Base-by-base conservation (phyloP, 2,113 vertebrate species). In the Manacus vitellinus region DNA sequence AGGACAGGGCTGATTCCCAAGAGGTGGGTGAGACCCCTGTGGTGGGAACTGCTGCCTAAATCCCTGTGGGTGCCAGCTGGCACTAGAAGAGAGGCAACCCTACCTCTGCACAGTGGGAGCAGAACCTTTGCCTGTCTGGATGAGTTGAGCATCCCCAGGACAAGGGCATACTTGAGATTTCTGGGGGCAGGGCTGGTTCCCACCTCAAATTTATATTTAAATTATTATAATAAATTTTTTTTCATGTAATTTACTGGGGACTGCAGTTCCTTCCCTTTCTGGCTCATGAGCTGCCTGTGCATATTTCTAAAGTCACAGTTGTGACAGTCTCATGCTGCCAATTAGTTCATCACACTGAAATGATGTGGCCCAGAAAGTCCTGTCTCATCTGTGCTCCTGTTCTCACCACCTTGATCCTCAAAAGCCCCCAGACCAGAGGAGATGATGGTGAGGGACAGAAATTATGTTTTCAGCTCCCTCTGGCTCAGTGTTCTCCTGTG, bases 141-240 rank as follows among this genome's bases (percentile, higher is more conserved):
- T 22, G 33, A 74, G n/a, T 16, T 2, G 1, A 1, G 2, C 4
- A 4, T 23, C 22, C 13, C 8, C 58, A 31, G 28, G 46, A 62
- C 35, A 25, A 0, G 1, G 22, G 59, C 14, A 30, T 0, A 2
- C 15, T 22, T 1, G 58, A 63, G 33, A 67, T 52, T 63, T 52
- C 55, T 27, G 58, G 10, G 41, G 39, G 39, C 39, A 75, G 56
- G 35, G 37, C 43, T 89, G 74, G 52, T 67, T 94, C 41, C 49
- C 43, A n/a, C n/a, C 47, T 78, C 20, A 19, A 67, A 23, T 5
- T 72, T 22, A 8, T 28, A 41, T 67, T 41, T 67, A 86, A 81
- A 22, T 76, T 82, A 47, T 86, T 77, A 46, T 43, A 95, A 89
- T 92, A 87, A 95, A 58, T 8, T 18, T 7, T 19, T 6, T 61